A percentile compares a stretch with the other conserved stretches of the same genome.
phyloP scores from a whole-genome alignment of 2,888 invertebrate genomes.

The Ichneumon xanthorius region DNA sequence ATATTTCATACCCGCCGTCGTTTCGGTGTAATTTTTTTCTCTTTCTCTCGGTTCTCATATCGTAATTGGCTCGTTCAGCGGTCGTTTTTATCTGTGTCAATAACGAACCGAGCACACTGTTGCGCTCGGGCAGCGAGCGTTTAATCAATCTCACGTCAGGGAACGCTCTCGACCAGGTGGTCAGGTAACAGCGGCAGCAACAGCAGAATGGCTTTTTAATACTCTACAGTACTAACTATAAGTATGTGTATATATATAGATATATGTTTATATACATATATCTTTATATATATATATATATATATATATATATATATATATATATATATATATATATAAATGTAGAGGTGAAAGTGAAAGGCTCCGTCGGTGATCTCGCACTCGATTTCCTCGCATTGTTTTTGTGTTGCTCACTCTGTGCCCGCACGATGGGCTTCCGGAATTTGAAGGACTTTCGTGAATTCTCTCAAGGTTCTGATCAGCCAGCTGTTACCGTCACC shows the following conservation, averaged over 20 bases:
- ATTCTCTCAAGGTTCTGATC: conserved; percentile 52
- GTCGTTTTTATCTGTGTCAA: conserved; percentile 53
- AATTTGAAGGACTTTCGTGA: conserved; percentile 53
- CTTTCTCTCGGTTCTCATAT: conserved; percentile 32
- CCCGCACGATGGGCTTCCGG: conserved; percentile 46
- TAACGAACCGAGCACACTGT: conserved; percentile 49
- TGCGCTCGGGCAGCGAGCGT: conserved; percentile 48
- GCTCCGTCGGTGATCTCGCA: conserved; percentile 57
- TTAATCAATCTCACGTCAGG: conserved; percentile 56
- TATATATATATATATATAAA: neutral
- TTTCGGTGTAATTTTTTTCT: conserved; percentile 12
- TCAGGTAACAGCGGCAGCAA: conserved; percentile 24
- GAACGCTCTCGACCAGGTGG: conserved; percentile 42
- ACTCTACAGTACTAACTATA: conserved; percentile 1
- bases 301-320: no score
- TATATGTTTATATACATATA: neutral
- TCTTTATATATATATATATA: neutral
- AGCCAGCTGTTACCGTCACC: conserved; percentile 19
- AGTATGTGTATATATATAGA: neutral
- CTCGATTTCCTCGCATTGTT: conserved; percentile 58
- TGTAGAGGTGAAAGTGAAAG: conserved; percentile 63
- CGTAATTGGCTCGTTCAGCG: conserved; percentile 53
- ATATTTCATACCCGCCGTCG: conserved; percentile 30
- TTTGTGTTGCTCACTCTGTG: neutral
- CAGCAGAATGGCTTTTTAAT: conserved; percentile 16